Base-by-base conservation (phyloP, 1,140 invertebrate genomes). In the Leptinotarsa undecemlineata region DNA sequence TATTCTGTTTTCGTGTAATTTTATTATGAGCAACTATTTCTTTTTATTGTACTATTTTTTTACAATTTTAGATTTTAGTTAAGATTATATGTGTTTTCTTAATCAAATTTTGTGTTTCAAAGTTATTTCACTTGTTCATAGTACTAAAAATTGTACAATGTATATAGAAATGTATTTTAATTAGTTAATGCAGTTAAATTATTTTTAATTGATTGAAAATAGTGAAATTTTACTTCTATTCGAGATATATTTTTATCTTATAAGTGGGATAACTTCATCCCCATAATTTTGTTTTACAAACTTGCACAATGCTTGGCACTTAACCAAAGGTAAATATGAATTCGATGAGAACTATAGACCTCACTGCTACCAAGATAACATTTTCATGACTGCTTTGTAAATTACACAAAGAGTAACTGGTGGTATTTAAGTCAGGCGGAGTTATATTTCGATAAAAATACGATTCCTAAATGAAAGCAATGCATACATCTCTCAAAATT, bases 161-260 rank as follows among this genome's bases (percentile, higher is more conserved):
- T 73, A 73, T 73, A 73, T 73, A 73, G 33, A 73, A 48, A 48
- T 73, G 71, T 73, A 73, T 48, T 73, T 73, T 73, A 62, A 60
- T 61, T 66, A 73, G 33, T 73, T 73, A 48, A 73, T 71, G 48
- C 48, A 63, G 71, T 73, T 73, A 73, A 73, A 73, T 73, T 73
- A 73, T 73, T 73, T 73, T 61, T 73, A 66, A 64, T 48, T 73
- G 51, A 71, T 71, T 21, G 33, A 42, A 26, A 57, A 71, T 71
- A 60, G 21, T 71, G 48, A 60, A 71, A 57, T 71, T 71, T 61
- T 71, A 71, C 19, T 71, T 71, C 69, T 68, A 68, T 68, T 42
- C 51, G 57, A 66, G 21, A 73, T 63, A 73, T 64, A 73, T 73
- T 73, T 73, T 73, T 73, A 63, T 73, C 64, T 48, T 48, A 21